A percentile compares a stretch with the other conserved stretches of the same genome.
Evolutionary conservation across 2,113 vertebrate genomes (phyloP).

Genomic region (Macaca fascicularis): DNA sequence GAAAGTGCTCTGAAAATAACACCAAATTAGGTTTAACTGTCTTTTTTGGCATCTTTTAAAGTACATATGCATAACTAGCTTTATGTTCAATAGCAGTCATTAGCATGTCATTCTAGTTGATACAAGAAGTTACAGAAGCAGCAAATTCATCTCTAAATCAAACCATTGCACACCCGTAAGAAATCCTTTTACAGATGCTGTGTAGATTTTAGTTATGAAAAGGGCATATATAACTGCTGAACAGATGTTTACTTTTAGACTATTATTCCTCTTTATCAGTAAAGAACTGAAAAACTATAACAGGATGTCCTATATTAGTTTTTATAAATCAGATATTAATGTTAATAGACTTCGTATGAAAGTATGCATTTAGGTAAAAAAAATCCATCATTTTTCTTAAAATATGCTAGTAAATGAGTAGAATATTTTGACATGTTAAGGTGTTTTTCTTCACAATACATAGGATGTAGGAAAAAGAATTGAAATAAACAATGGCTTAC

Average conservation of each 20-base stretch:
- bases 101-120: constrained; percentile 60
- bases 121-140: constrained; percentile 23
- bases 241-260: background rate
- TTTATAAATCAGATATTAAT: constrained; percentile 37
- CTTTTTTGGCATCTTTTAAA: constrained; percentile 36
- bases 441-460: background rate
- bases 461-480: background rate
- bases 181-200: constrained; percentile 36
- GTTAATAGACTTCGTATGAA: background rate
- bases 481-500: background rate
- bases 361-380: background rate
- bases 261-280: background rate
- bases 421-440: background rate
- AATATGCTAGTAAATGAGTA: background rate
- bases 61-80: constrained; percentile 36
- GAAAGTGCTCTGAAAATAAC: constrained; percentile 45
- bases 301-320: background rate
- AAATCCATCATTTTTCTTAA: background rate
- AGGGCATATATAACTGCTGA: background rate
- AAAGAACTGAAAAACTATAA: background rate
- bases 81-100: constrained; percentile 40
- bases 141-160: constrained; percentile 50
- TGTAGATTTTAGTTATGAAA: background rate
- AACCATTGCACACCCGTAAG: background rate
- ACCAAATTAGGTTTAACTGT: constrained; percentile 29